phyloP scores from a whole-genome alignment of 2,797 vertebrate species.

The Intellagama lesueurii region DNA sequence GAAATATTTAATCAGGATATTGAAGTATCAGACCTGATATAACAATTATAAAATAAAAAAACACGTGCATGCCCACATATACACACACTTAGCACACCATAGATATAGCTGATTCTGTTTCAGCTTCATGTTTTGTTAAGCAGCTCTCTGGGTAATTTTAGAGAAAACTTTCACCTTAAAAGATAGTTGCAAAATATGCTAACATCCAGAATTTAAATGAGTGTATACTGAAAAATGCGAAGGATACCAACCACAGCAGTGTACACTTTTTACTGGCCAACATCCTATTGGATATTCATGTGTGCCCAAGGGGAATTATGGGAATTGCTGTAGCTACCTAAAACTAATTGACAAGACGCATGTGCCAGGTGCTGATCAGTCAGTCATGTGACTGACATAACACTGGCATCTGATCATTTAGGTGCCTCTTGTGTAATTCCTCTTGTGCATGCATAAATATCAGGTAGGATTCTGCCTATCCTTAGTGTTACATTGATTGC shows the following conservation, averaged over 20 bases:
- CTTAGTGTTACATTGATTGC: too few species aligned
- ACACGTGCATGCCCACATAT: constrained; percentile 11
- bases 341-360: too few species aligned
- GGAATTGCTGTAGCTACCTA: too few species aligned
- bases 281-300: too few species aligned
- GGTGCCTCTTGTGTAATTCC: too few species aligned
- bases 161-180: neutral
- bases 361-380: too few species aligned
- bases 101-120: neutral
- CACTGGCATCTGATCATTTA: too few species aligned
- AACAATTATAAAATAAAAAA: constrained; percentile 61
- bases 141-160: neutral
- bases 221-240: neutral
- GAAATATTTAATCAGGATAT: constrained; percentile 62
- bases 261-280: neutral
- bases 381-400: too few species aligned
- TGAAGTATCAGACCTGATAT: constrained; percentile 38
- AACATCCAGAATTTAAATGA: neutral
- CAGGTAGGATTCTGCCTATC: too few species aligned
- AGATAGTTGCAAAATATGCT: neutral
- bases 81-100: neutral
- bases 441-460: too few species aligned
- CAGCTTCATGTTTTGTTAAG: neutral
- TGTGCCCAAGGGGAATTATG: too few species aligned
- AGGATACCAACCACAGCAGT: neutral